These are phyloP conservation scores for Zophobas atratus DNA, from an alignment of 1,140 invertebrate species.

Conservation along the genomic window DNA sequence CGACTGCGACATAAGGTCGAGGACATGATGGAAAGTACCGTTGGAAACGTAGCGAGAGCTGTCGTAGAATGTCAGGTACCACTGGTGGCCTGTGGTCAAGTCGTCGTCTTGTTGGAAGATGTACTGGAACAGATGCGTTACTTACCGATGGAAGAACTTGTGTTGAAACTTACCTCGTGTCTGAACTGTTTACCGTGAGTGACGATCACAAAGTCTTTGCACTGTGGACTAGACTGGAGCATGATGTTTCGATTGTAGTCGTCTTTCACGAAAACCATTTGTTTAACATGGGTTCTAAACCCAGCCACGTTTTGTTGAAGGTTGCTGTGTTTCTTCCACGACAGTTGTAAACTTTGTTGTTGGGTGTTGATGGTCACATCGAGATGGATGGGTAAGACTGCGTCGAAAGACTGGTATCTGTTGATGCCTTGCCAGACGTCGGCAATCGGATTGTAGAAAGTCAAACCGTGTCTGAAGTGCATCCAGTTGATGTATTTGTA, in stretches of 20 bases:
- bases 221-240: conserved; percentile 61
- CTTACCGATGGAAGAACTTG: neutral
- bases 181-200: conserved; percentile 59
- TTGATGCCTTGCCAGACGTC: conserved; percentile 62
- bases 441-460: conserved; percentile 60
- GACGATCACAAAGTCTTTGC: conserved; percentile 62
- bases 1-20: conserved; percentile 1
- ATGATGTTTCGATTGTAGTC: conserved; percentile 62
- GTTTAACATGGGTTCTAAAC: conserved; percentile 58
- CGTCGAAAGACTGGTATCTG: conserved; percentile 60
- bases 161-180: conserved; percentile 59
- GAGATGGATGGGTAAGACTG: conserved; percentile 61
- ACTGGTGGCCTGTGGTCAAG: conserved; percentile 64
- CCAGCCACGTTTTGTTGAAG: conserved; percentile 60
- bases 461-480: conserved; percentile 48
- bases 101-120: conserved; percentile 54
- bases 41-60: conserved; percentile 20
- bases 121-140: conserved; percentile 53
- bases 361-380: conserved; percentile 60
- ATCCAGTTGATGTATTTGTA: conserved; percentile 46
- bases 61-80: conserved; percentile 60
- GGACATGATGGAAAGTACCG: conserved; percentile 2
- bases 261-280: conserved; percentile 62
- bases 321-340: conserved; percentile 61
- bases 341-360: conserved; percentile 62